Base-by-base conservation (phyloP, 2,888 invertebrate species). In the Dasysyrphus tricinctus region DNA sequence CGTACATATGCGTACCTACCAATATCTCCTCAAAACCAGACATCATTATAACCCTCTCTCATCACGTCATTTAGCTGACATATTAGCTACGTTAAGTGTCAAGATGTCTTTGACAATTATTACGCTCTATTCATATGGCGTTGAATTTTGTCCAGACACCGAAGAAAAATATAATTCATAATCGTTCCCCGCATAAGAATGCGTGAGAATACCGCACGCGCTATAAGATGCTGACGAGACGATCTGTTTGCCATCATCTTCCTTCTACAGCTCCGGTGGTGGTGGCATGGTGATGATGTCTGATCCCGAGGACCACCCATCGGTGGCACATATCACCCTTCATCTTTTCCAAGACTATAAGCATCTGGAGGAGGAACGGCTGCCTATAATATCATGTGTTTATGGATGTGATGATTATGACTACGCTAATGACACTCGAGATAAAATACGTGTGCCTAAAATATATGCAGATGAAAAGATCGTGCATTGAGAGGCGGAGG, bases 351-450 rank as follows among this genome's bases (percentile, higher is more conserved):
- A 77, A 51, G 51, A 67, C 29, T 57, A 39, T 47, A 51, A 24
- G 24, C 86, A 86, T 86, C 81, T 86, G 86, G 84, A 57, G 86
- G 84, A 57, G 69, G 14, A 57, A 19, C 16, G 12, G 47, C 44
- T 47, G 73, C 44, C 32, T 29, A 37, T 34, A 42, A 74, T 57
- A 70, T 63, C 69, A 65, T 42, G 82, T 74, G 86, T 73, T 78
- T 86, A 86, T 79, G 74, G 72, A 86, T 82, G 78, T 72, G 81
- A 86, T 82, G 81, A 75, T 86, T 86, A 86, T 86, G 82, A 86
- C 81, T 81, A 44, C 67, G 75, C 75, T 82, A 86, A 82, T 82
- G 82, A 74, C 70, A 63, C 70, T 82, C 63, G 29, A 65, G 74
- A 75, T 78, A 57, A 39, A 39, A 39, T 39, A 19, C 4, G 24